phyloP scores from a whole-genome alignment of 2,888 invertebrate species.

The Idaea dimidiata region DNA sequence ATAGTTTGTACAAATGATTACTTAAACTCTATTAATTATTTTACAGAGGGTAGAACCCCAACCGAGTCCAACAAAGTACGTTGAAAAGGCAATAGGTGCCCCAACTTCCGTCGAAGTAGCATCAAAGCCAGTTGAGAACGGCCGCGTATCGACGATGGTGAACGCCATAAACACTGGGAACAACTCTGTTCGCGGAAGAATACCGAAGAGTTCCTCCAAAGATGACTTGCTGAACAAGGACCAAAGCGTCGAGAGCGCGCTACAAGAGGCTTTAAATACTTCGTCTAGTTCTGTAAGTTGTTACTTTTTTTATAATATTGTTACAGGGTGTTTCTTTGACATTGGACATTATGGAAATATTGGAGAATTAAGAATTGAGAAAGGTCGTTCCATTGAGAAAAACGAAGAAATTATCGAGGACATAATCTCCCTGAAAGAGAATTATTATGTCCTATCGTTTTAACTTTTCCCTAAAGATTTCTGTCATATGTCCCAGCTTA shows the following conservation, averaged over 20 bases:
- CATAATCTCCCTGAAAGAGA: no score
- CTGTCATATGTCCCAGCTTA: no score
- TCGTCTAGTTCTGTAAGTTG: constrained; percentile 70
- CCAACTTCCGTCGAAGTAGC: constrained; percentile 44
- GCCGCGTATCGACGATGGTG: constrained; percentile 71
- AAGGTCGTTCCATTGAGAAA: no score
- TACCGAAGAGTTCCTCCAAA: constrained; percentile 71
- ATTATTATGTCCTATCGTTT: no score
- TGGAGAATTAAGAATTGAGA: no score
- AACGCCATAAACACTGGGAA: constrained; percentile 62
- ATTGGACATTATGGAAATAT: no score
- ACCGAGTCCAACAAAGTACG: constrained; percentile 67
- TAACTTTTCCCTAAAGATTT: no score
- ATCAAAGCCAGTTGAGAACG: constrained; percentile 52
- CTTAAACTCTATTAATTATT: background rate
- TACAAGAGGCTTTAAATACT: constrained; percentile 70
- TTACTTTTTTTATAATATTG: background rate
- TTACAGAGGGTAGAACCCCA: constrained; percentile 74
- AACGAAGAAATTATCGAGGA: no score
- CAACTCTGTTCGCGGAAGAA: constrained; percentile 59
- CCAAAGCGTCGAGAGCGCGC: constrained; percentile 50
- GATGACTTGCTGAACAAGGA: constrained; percentile 68
- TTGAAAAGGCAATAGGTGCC: constrained; percentile 66
- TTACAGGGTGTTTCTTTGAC: no score
- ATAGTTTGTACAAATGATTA: background rate